Evolutionary conservation across 2,797 vertebrate genomes (phyloP), one percentile per base, ranked within the genome.

Genomic region (Argya squamiceps): DNA sequence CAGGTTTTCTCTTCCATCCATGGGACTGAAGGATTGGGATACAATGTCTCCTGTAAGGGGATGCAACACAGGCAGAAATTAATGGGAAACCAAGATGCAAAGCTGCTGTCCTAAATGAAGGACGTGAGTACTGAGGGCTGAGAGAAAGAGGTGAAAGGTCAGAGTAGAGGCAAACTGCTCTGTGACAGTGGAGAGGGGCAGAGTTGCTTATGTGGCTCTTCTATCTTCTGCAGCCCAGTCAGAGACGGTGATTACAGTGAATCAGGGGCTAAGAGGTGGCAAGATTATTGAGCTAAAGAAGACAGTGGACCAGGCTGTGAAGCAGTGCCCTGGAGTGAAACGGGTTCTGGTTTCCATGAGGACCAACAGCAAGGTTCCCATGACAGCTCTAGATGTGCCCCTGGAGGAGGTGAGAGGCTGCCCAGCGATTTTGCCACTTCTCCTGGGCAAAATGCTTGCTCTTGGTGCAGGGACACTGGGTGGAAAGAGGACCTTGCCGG

Each of bases 251-350:
- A 97, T 98, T 88, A 97, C 97, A 30, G 91, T 96, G 78, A 97
- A 97, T 74, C 97, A 97, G 80, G 92, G 89, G 6, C 59, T 97
- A 63, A 92, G 97, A 94, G 98, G 97, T 5, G 95, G 97, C 68
- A 97, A 96, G 64, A 62, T 95, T n/a, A 91, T 97, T 50, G 96
- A 97, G 58, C 83, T 98, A 47, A 98, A 98, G 92, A 95, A 96
- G 84, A 96, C 93, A 34, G 97, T 97, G 81, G 97, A 98, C 52
- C 52, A 98, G 71, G 97, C 97, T 74, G 73, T 98, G 68, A 88
- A 96, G 62, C 73, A 84, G 56, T 98, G 97, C 55, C 96, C 96
- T 6, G n/a, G 34, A 27, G 88, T 97, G 84, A 97, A 96, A 78
- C 80, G 64, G 23, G 96, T 97, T 77, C 95, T 97, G 44, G 91